These are phyloP conservation scores for Nowickia ferox DNA, from an alignment of 2,888 invertebrate genomes.

Conservation along the genomic window DNA sequence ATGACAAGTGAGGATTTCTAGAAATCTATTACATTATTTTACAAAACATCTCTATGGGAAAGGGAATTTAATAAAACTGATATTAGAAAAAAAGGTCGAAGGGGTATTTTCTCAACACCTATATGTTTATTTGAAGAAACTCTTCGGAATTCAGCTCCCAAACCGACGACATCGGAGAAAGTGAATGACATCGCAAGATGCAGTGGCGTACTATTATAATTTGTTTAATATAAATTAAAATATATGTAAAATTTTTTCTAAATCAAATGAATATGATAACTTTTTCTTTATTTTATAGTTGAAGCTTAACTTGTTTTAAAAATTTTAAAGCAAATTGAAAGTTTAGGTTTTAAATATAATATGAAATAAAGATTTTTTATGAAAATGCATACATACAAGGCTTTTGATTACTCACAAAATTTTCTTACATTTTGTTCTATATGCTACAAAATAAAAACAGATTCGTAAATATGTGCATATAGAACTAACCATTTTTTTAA, in stretches of 20 bases:
- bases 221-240: background rate
- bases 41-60: background rate
- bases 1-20: background rate
- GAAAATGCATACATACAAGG: background rate
- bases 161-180: background rate
- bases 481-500: too few relatives aligned
- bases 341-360: too few relatives aligned
- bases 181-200: background rate
- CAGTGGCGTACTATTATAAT: background rate
- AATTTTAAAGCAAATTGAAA: background rate
- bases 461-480: too few relatives aligned
- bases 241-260: background rate
- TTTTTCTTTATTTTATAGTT: background rate
- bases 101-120: too few relatives aligned
- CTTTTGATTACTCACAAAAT: background rate
- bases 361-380: background rate
- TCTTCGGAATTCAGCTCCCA: background rate
- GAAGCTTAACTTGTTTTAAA: background rate
- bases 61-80: too few relatives aligned
- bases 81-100: too few relatives aligned
- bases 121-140: too few relatives aligned
- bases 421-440: slow-evolving; percentile 1
- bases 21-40: background rate
- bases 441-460: background rate
- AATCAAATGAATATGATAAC: background rate